These are phyloP conservation scores for Trisateles emortualis DNA, from an alignment of 2,888 invertebrate species.

Conservation along the genomic window DNA sequence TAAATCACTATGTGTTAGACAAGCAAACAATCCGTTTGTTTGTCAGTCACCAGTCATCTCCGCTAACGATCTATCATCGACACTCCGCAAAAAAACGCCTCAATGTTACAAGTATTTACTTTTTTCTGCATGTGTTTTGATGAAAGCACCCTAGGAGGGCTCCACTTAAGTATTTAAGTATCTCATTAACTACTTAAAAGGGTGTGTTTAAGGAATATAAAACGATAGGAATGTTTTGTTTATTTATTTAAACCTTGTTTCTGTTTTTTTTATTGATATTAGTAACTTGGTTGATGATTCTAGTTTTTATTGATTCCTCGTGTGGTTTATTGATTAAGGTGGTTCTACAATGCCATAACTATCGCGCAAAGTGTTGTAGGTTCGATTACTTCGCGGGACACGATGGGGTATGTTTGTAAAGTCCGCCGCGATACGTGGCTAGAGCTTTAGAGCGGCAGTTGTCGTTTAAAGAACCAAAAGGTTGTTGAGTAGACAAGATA, in stretches of 20 bases:
- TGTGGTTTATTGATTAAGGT: not conserved
- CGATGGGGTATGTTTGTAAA: too few species aligned
- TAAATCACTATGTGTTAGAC: conserved; percentile 73
- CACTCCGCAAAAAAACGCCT: conserved; percentile 67
- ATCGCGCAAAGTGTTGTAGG: too few species aligned
- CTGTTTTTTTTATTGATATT: conserved; percentile 12
- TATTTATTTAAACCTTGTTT: conserved; percentile 20
- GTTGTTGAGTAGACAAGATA: too few species aligned
- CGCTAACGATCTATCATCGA: conserved; percentile 67
- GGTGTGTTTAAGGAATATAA: conserved; percentile 33
- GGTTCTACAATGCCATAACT: too few species aligned
- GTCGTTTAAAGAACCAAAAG: too few species aligned
- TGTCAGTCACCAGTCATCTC: conserved; percentile 71
- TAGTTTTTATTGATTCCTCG: not conserved
- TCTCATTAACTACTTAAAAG: conserved; percentile 61
- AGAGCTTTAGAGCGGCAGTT: too few species aligned
- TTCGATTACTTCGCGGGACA: too few species aligned
- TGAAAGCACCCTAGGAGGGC: conserved; percentile 68
- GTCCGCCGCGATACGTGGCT: too few species aligned
- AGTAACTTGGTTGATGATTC: conserved; percentile 10
- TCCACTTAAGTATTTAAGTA: conserved; percentile 39
- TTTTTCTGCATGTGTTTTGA: conserved; percentile 57
- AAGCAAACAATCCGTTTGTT: conserved; percentile 75
- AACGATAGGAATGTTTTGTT: conserved; percentile 21
- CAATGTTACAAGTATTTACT: conserved; percentile 58